A percentile compares a stretch with the other conserved stretches of the same genome.
These are phyloP conservation scores for Lutraria lutraria DNA, from an alignment of 2,888 invertebrate genomes.

Conservation along the genomic window DNA sequence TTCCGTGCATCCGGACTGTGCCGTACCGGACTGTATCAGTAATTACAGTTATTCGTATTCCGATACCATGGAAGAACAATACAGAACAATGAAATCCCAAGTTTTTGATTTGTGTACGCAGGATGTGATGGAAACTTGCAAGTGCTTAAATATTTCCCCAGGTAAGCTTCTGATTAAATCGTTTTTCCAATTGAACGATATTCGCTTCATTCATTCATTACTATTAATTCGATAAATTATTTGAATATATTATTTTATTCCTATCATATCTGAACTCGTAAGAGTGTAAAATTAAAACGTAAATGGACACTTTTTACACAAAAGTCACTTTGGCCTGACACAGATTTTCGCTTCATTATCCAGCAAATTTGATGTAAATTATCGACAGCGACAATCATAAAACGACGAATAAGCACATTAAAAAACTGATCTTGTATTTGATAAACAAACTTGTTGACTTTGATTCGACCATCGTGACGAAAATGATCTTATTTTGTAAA, in stretches of 20 bases:
- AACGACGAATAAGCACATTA: background rate
- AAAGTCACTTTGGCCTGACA: background rate
- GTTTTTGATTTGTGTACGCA: constrained; percentile 45
- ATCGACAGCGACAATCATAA: background rate
- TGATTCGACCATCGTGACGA: background rate
- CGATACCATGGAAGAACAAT: constrained; percentile 39
- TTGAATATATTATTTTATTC: no score
- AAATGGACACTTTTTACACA: background rate
- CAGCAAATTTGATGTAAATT: background rate
- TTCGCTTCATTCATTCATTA: no score
- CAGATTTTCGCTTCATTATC: background rate
- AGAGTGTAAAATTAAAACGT: no score
- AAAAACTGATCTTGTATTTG: background rate
- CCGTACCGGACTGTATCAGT: background rate
- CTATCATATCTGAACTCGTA: no score
- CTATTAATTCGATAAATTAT: no score
- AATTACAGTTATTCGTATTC: background rate
- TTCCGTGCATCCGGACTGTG: constrained; percentile 14
- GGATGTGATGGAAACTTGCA: constrained; percentile 58
- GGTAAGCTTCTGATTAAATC: constrained; percentile 23
- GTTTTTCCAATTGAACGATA: no score
- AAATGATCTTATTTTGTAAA: background rate
- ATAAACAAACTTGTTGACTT: background rate
- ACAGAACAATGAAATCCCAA: constrained; percentile 33
- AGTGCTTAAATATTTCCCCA: constrained; percentile 48